Base-by-base conservation (phyloP, 2,888 invertebrate species). In the Cyaniris semiargus region DNA sequence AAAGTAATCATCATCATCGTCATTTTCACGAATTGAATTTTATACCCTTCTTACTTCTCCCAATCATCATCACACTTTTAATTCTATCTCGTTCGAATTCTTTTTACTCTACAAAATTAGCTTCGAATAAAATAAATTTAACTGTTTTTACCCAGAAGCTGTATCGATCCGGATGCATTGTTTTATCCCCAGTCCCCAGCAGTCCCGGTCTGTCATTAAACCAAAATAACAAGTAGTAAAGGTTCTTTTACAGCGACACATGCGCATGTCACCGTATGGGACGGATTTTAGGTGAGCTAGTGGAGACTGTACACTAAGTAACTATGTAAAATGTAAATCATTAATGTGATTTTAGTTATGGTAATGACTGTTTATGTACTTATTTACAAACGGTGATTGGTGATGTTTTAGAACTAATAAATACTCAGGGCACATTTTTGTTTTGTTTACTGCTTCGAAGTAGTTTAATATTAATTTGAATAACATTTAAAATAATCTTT, bases 221-320 rank as follows among this genome's bases (percentile, higher is more conserved):
- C 87, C 82, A 83, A 89, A 90, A 90, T 90, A 90, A 87, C 86
- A 81, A 81, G 87, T 84, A 84, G 87, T 88, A 86, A 88, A 89
- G 76, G 53, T 87, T 86, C 88, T 90, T 91, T 90, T 88, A 90
- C 86, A 83, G 84, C 83, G 91, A 91, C 92, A 92, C 86, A 90
- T 92, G 44, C 48, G 21, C 72, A 77, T 92, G 90, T 91, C 90
- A 89, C 90, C 89, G 84, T 83, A 80, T 80, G 78, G 71, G 78
- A 75, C 76, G 75, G 79, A 76, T 78, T 78, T 80, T 23, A 60
- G 60, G 60, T 60, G 23, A 80, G 79, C 44, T 72, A 48, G 48
- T 1, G 53, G 76, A n/a, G 70, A 56, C 23, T 76, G 6, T 70
- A 77, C 75, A 76, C 72, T 66, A 34, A 8, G 15, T 23, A 38